Conservation (phyloP, 2,113 vertebrate genomes). For the Megaceryle torquata region DNA sequence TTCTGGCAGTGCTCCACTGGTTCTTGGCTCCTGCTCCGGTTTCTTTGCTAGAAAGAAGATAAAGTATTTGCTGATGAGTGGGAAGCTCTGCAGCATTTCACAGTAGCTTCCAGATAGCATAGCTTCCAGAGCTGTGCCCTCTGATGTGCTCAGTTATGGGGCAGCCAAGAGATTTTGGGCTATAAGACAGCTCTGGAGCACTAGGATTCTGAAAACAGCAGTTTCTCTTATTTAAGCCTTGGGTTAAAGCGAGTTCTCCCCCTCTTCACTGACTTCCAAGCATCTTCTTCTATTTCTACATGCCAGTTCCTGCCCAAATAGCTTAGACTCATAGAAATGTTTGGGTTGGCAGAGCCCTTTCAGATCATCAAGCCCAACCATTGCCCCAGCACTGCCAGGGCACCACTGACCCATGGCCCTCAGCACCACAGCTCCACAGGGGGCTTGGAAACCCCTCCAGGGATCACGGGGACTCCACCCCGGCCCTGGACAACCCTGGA, state of each 20-base stretch:
- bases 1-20: accelerated
- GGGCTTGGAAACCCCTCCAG: too few species aligned
- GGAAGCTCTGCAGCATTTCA: neutral
- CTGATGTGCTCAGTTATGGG: neutral
- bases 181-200: neutral
- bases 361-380: neutral
- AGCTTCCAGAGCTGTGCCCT: neutral
- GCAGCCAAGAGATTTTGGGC: neutral
- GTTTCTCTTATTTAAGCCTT: neutral
- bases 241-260: neutral
- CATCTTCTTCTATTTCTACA: neutral
- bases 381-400: neutral
- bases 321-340: too few species aligned
- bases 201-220: neutral
- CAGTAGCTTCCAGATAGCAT: neutral
- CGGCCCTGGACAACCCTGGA: too few species aligned
- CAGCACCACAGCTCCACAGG: too few species aligned
- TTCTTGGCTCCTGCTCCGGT: neutral
- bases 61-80: too few species aligned
- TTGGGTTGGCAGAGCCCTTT: too few species aligned
- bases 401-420: too few species aligned
- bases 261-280: neutral
- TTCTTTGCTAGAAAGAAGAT: neutral
- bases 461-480: too few species aligned
- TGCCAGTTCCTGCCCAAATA: neutral